Base-by-base conservation (phyloP, 2,113 vertebrate genomes). In the Dicaeum eximium region DNA sequence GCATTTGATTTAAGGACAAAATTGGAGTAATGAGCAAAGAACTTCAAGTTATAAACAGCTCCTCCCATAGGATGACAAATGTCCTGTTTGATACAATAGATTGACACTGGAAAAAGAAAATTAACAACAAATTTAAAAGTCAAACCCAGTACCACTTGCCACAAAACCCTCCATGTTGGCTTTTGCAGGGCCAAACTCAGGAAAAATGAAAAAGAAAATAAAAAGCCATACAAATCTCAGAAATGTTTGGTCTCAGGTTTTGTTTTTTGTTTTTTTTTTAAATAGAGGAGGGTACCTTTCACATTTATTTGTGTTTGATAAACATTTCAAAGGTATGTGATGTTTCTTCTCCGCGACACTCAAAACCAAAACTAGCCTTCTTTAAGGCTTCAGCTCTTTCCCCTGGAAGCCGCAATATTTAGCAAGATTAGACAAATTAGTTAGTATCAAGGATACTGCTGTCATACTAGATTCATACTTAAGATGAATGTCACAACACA, bases 391-490 rank as follows among this genome's bases (percentile, higher is more conserved):
- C 5, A 91, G 17, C 19, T 58, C 51, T n/a, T 77, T 50, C 22
- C 20, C 35, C 35, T 62, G 4, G 6, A 88, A 77, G 33, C 22
- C 3, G 4, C 56, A 56, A 8, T 30, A 56, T 45, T 54, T 66
- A 70, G 45, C 38, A 90, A 84, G 7, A 61, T 69, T 35, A 90
- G 33, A 83, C 25, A 8, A 78, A 60, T 17, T 74, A 72, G 17
- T 48, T n/a, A 37, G 13, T 13, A 77, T 15, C 31, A 33, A 53
- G 20, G 25, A 56, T 31, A 44, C 12, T 16, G n/a, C 37, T 57
- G 3, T 20, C 1, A 1, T 33, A 14, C 20, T 62, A 11, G 22
- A 5, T 2, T 35, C 3, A 7, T 21, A 74, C 6, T 65, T 25
- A 53, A 0, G 3, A 42, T 62, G 22, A 70, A 48, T 15, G 35